These are phyloP conservation scores for Paracanthobrama guichenoti DNA, from an alignment of 2,113 vertebrate species.

Conservation along the genomic window DNA sequence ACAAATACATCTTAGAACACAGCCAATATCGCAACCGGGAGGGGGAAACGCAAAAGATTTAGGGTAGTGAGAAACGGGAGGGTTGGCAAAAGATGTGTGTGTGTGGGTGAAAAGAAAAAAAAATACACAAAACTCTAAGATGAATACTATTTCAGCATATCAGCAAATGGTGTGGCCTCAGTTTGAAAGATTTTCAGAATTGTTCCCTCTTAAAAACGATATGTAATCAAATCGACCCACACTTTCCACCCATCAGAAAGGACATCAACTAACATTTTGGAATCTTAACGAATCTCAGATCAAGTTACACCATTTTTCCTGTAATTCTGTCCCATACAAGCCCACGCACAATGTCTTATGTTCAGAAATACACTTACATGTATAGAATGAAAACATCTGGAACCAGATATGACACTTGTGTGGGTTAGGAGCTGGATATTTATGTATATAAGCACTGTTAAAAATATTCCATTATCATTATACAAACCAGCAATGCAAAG, in stretches of 20 bases:
- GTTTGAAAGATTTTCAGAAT: background rate
- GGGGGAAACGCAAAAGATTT: slow-evolving; percentile 46
- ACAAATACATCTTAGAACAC: slow-evolving; percentile 64
- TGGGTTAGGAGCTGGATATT: slow-evolving; percentile 48
- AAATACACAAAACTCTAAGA: background rate
- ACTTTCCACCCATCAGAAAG: slow-evolving; percentile 19
- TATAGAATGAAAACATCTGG: slow-evolving; percentile 40
- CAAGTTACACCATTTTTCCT: slow-evolving; percentile 21
- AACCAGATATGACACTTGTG: slow-evolving; percentile 51
- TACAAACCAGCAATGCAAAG: slow-evolving; percentile 60
- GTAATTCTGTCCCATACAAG: slow-evolving; percentile 14
- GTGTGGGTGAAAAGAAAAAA: background rate
- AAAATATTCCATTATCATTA: slow-evolving; percentile 70
- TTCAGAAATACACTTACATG: slow-evolving; percentile 35
- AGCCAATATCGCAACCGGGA: slow-evolving; percentile 65
- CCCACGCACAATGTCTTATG: slow-evolving; percentile 35
- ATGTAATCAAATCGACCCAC: slow-evolving; percentile 17
- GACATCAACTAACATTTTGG: slow-evolving; percentile 17
- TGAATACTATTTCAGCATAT: slow-evolving; percentile 33
- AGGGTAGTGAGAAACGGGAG: background rate
- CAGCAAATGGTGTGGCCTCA: slow-evolving; percentile 25
- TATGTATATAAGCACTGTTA: slow-evolving; percentile 59
- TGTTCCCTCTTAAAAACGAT: background rate
- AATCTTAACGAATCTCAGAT: slow-evolving; percentile 10
- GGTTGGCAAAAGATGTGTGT: background rate